Evolutionary conservation across 2,113 vertebrate genomes (phyloP), one percentile per base, ranked within the genome.

Genomic region (Halcyon senegalensis): DNA sequence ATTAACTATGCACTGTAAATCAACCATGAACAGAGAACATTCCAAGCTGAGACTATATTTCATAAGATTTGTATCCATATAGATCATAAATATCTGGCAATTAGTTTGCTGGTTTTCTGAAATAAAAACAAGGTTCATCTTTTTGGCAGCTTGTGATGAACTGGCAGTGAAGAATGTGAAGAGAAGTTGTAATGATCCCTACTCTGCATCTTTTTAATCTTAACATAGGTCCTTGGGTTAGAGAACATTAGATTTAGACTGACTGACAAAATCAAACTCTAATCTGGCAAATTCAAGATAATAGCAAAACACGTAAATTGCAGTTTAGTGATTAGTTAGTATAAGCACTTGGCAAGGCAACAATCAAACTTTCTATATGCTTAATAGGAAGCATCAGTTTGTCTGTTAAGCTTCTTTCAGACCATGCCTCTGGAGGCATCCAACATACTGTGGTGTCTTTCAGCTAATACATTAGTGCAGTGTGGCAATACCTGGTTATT

Each of bases 1-100:
- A 59, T 90, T 86, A 95, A 90, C 81, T 75, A 58, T 50, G 60
- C 79, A 70, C 56, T 60, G 73, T 94, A 91, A 93, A 89, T 94
- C 93, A 91, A 77, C 58, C 50, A 70, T 74, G 74, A 96, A 75
- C 46, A 74, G 28, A 90, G 60, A 62, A 72, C 13, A 62, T 94
- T 95, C 68, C 66, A 93, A 86, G 13, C 19, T 70, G 37, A 94
- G 58, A 63, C 55, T 66, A 8, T 93, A 91, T 90, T 93, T 96
- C 81, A 77, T 84, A 56, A 82, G 79, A 58, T 80, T 89, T 93
- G 16, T 89, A 88, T 75, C 56, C 37, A 35, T 68, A 80, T 72
- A 84, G 53, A 92, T 90, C n/a, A 78, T 43, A 90, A 95, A 70
- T 84, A 92, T 33, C n/a, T 83, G 35, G 80, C 67, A 89, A 94